Evolutionary conservation across 2,888 invertebrate species (phyloP).

Genomic region (Leptinotarsa juncta): DNA sequence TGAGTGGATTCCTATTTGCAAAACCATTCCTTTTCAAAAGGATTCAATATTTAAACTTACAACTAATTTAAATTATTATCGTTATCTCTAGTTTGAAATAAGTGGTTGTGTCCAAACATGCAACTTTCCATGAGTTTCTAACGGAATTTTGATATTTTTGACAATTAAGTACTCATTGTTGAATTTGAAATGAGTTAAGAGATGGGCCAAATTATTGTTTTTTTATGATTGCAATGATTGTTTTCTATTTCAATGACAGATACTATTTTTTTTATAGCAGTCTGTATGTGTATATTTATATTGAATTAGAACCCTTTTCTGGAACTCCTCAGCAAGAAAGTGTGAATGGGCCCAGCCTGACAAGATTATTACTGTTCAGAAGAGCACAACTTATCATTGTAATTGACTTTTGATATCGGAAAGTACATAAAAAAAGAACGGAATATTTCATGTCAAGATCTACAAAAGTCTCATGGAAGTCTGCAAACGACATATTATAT

Average conservation of each 20-base stretch:
- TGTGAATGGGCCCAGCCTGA: no score
- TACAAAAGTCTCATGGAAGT: background rate
- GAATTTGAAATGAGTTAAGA: background rate
- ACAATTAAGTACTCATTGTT: no score
- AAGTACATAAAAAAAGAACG: background rate
- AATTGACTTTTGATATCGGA: background rate
- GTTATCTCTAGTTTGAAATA: slow-evolving; percentile 11
- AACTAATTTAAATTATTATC: slow-evolving; percentile 22
- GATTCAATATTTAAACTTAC: slow-evolving; percentile 11
- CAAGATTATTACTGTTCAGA: no score
- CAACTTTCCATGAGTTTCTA: slow-evolving; percentile 4
- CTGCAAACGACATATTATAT: background rate
- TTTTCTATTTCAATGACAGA: no score
- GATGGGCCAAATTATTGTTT: background rate
- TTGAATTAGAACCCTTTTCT: no score
- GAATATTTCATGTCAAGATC: background rate
- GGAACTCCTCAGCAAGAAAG: no score
- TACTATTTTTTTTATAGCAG: no score
- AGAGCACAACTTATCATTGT: no score
- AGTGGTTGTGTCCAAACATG: background rate
- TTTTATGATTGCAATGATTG: background rate
- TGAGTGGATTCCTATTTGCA: background rate
- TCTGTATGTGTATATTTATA: no score
- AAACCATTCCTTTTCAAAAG: background rate
- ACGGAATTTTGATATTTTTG: background rate